A percentile compares a stretch with the other conserved stretches of the same genome.
Evolutionary conservation across 2,113 vertebrate species (phyloP).

Genomic region (Monopterus albus): DNA sequence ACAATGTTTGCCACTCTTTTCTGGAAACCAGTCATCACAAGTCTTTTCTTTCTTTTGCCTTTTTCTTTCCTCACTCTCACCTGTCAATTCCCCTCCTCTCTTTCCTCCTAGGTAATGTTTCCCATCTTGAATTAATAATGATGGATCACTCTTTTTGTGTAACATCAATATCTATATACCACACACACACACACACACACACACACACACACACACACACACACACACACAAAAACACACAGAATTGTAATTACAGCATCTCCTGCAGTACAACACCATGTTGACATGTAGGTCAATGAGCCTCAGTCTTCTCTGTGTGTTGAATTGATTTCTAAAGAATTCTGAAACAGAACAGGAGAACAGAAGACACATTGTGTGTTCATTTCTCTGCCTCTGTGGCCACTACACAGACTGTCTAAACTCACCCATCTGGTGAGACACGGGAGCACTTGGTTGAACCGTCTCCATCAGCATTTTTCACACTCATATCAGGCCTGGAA

Average conservation of each 20-base stretch:
- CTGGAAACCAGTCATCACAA: too few species aligned
- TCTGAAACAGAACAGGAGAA: constrained; percentile 14
- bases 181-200: too few species aligned
- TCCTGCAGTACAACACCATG: constrained; percentile 4
- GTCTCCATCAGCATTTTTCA: constrained; percentile 36
- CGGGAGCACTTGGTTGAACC: background rate
- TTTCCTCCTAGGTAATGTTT: background rate
- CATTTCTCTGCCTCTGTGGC: constrained; percentile 13
- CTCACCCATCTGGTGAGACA: background rate
- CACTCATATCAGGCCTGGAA: background rate
- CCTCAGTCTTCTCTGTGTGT: constrained; percentile 16
- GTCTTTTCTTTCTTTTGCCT: too few species aligned
- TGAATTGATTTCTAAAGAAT: constrained; percentile 13
- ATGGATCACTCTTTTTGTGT: constrained; percentile 15
- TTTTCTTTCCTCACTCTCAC: too few species aligned
- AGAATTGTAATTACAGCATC: constrained; percentile 19
- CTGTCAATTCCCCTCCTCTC: background rate
- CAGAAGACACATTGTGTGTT: background rate
- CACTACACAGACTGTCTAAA: constrained; percentile 35
- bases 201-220: background rate
- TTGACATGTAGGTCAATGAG: constrained; percentile 49
- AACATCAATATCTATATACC: background rate
- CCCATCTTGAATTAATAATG: constrained; percentile 18
- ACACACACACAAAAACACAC: background rate
- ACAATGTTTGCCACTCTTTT: too few species aligned